Percentiles rank a stretch among this genome's conserved stretches.
These are phyloP conservation scores for Phenganax stokvisi DNA, from an alignment of 92 coral and sea anemone genomes.

Conservation along the genomic window DNA sequence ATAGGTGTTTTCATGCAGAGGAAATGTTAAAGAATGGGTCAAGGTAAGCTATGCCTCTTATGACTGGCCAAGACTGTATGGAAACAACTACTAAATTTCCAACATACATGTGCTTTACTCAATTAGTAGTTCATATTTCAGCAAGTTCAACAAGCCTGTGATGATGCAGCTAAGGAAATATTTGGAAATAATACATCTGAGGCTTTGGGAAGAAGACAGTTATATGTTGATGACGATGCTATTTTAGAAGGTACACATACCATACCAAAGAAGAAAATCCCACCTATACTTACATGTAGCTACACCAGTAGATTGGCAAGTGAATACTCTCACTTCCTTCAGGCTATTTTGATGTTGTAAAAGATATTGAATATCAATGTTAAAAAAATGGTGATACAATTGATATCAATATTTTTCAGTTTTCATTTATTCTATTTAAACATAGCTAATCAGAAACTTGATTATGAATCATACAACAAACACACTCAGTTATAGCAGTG, in stretches of 20 bases:
- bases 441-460: too few relatives aligned
- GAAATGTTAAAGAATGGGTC: constrained; percentile 84
- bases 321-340: too few relatives aligned
- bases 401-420: too few relatives aligned
- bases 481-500: too few relatives aligned
- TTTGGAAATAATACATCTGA: constrained; percentile 72
- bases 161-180: constrained; percentile 84
- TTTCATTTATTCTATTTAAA: too few relatives aligned
- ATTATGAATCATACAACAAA: too few relatives aligned
- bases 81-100: neutral
- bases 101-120: neutral
- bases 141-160: constrained; percentile 88
- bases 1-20: constrained; percentile 39
- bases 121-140: constrained; percentile 21
- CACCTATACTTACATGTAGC: too few relatives aligned
- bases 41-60: constrained; percentile 52
- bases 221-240: constrained; percentile 94
- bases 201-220: constrained; percentile 58
- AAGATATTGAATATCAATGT: too few relatives aligned
- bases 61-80: neutral
- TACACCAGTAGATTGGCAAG: too few relatives aligned
- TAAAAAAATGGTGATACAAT: too few relatives aligned
- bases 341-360: too few relatives aligned
- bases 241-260: constrained; percentile 71
- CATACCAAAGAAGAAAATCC: neutral